A percentile compares a stretch with the other conserved stretches of the same genome.
Evolutionary conservation across 2,888 invertebrate species (phyloP).

Genomic region (Copidosoma aretas): DNA sequence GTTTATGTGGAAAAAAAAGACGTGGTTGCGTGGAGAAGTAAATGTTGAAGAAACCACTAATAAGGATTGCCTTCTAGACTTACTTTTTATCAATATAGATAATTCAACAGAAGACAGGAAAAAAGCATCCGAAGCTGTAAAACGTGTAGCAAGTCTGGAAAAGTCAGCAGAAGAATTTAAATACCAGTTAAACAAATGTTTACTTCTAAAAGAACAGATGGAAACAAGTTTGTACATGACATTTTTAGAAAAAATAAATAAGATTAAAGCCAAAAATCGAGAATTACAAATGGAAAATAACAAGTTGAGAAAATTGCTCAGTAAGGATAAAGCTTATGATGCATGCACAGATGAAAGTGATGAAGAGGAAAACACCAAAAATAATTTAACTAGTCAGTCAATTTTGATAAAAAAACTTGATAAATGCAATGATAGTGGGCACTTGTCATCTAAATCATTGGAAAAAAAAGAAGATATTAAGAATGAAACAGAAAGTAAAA

Average conservation of each 20-base stretch:
- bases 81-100: slow-evolving; percentile 39
- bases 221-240: slow-evolving; percentile 48
- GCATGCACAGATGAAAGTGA: not conserved
- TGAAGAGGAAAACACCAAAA: not conserved
- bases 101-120: slow-evolving; percentile 35
- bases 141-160: slow-evolving; percentile 38
- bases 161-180: slow-evolving; percentile 30
- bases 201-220: slow-evolving; percentile 44
- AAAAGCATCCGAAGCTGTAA: slow-evolving; percentile 13
- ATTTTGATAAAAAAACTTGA: no score
- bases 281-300: slow-evolving; percentile 41
- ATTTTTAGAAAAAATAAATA: slow-evolving; percentile 49
- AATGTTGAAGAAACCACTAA: slow-evolving; percentile 40
- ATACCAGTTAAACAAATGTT: slow-evolving; percentile 39
- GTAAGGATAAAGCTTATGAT: not conserved
- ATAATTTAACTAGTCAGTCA: not conserved
- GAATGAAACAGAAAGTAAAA: not conserved
- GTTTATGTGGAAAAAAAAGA: slow-evolving; percentile 49
- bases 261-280: slow-evolving; percentile 50
- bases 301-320: not conserved
- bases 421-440: no score
- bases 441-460: not conserved
- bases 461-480: not conserved
- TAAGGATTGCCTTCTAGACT: slow-evolving; percentile 37
- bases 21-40: slow-evolving; percentile 48